Evolutionary conservation across 2,113 vertebrate genomes (phyloP), one percentile per base, ranked within the genome.

Genomic region (Anarrhichthys ocellatus): DNA sequence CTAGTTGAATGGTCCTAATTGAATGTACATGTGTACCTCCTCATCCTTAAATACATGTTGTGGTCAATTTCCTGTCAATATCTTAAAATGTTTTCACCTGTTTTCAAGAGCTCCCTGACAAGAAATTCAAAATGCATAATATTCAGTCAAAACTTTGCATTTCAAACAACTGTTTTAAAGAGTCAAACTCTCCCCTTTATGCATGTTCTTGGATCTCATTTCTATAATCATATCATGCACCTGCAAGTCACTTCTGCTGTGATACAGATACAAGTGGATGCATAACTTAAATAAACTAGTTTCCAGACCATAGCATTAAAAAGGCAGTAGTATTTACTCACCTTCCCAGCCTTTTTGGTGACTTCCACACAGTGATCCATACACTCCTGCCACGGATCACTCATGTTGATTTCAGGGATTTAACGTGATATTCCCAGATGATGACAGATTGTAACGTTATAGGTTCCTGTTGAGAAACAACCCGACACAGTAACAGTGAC

Each of bases 321-420:
- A 18, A 52, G 22, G 14, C 5, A 20, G 6, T 3, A 0, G 15
- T 0, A 5, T 10, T 22, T 2, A 0, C 85, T 89, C 65, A 95
- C 95, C 92, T 94, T 75, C 2, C 94, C 93, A 46, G 95, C 95
- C 66, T 71, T 59, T 74, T 86, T 93, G 34, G 93, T 90, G 67
- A 95, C 91, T 65, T 91, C 92, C 69, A 94, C 67, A 70, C 94
- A 93, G 68, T 87, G 78, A 27, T 95, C 92, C 95, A 95, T 91
- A 46, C 95, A 95, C 27, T 94, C 94, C 10, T 91, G 85, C 94
- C 94, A 95, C 0, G 87, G 79, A 38, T 95, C 93, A 46, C 61
- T 77, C 94, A 95, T 95, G 52, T 24, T 91, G 83, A 84, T n/a
- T 18, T 9, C 9, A 2, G 2, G 40, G 20, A 4, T 17, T 13